A percentile compares a stretch with the other conserved stretches of the same genome.
Conservation (phyloP, 2,113 vertebrate genomes). For the Oreochromis tanganicae region DNA sequence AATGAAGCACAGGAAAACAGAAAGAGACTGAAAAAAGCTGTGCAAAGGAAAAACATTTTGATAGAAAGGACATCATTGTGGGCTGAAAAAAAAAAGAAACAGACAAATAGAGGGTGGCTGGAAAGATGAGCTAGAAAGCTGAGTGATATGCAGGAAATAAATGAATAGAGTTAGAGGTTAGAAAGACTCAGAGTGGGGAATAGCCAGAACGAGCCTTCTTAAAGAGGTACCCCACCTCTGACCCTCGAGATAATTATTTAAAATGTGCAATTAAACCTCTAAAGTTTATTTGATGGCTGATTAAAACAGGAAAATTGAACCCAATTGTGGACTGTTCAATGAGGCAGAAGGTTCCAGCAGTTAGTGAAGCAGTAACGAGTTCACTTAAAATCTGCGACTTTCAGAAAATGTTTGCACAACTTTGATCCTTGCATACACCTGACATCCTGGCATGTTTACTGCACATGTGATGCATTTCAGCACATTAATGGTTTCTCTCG, state of each 20-base stretch:
- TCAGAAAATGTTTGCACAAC: neutral
- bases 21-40: neutral
- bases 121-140: neutral
- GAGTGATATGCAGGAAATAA: neutral
- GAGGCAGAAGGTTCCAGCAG: slow-evolving; percentile 22
- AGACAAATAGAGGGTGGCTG: slow-evolving; percentile 8
- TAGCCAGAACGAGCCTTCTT: neutral
- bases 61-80: neutral
- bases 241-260: slow-evolving; percentile 22
- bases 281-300: slow-evolving; percentile 55
- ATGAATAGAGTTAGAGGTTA: neutral
- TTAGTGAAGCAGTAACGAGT: slow-evolving; percentile 17
- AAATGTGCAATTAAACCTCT: slow-evolving; percentile 47
- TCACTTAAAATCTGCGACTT: neutral
- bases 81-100: slow-evolving; percentile 8
- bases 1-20: neutral
- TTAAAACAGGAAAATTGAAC: slow-evolving; percentile 46
- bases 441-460: neutral
- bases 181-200: neutral
- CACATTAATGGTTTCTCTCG: neutral
- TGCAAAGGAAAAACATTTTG: neutral
- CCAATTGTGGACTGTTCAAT: slow-evolving; percentile 20
- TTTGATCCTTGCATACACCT: neutral
- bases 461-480: neutral
- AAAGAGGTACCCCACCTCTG: slow-evolving; percentile 12